A percentile compares a stretch with the other conserved stretches of the same genome.
Evolutionary conservation across 2,797 vertebrate genomes (phyloP).

Genomic region (Euthynnus affinis): DNA sequence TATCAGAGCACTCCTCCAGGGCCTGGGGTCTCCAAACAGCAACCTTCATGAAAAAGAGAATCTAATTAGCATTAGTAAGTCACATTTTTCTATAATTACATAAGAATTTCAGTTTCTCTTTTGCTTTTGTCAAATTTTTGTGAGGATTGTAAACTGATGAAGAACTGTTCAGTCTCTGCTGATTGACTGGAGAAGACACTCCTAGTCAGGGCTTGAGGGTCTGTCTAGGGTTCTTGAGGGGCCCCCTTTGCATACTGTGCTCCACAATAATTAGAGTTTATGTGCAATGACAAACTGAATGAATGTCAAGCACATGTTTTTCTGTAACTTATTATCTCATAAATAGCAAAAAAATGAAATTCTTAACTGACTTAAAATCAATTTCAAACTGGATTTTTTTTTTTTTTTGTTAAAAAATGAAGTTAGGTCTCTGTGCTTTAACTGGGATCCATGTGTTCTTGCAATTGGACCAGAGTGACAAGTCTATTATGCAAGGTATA

Average conservation of each 20-base stretch:
- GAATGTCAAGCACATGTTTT: background rate
- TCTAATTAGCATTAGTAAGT: background rate
- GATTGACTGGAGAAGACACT: background rate
- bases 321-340: background rate
- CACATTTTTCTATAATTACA: no score
- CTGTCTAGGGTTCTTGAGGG: background rate
- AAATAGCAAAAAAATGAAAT: background rate
- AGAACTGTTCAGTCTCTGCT: background rate
- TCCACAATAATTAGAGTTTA: background rate
- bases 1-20: conserved; percentile 20
- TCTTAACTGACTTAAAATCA: background rate
- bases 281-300: background rate
- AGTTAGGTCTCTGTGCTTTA: background rate
- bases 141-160: background rate
- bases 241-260: background rate
- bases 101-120: background rate
- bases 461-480: no score
- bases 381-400: no score
- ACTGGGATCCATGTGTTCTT: background rate
- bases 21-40: background rate
- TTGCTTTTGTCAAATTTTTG: background rate
- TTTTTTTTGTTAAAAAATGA: background rate
- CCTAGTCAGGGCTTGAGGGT: background rate
- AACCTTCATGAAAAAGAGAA: background rate
- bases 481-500: background rate